Evolutionary conservation across 2,888 invertebrate species (phyloP), one percentile per base, ranked within the genome.

Genomic region (Leucoptera coffeella): DNA sequence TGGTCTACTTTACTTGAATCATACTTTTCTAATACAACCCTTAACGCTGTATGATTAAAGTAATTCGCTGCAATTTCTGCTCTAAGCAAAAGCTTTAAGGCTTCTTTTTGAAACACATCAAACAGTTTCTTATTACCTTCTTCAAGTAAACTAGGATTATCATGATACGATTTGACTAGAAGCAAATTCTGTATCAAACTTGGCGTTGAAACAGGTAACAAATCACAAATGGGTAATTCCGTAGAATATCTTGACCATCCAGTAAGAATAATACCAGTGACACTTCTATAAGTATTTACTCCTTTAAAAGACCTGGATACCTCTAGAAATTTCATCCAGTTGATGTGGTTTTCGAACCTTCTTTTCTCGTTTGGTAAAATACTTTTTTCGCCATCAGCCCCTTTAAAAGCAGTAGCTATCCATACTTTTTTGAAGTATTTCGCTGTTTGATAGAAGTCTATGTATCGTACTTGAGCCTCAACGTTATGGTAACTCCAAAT

Each of bases 391-490:
- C 75, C 75, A 23, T 79, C 79, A 1, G 82, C 81, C 0, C 90
- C 91, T 65, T 91, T 92, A 44, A 81, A 92, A 1, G 91, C 89
- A 30, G 86, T 81, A 0, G 87, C 89, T 22, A 84, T 72, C 88
- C 90, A 90, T 13, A 89, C 59, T 20, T 74, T 72, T 2, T 72
- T 58, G 50, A 91, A 90, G 6, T 40, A 42, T 14, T 36, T 42
- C n/a, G n/a, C n/a, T n/a, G n/a, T n/a, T 20, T 51, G 49, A 25
- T 59, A 54, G 15, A 45, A 42, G 4, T 42, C 37, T 9, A 64
- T 30, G 21, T 40, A 38, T 0, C 25, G 48, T 35, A 47, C 71
- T 40, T 44, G 47, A 23, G 38, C 42, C 4, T 33, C 27, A 9
- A 32, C 29, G 3, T 39, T 61, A 39, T 30, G 44, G 39, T 85